Base-by-base conservation (phyloP, 2,797 vertebrate species). In the Carapus acus region DNA sequence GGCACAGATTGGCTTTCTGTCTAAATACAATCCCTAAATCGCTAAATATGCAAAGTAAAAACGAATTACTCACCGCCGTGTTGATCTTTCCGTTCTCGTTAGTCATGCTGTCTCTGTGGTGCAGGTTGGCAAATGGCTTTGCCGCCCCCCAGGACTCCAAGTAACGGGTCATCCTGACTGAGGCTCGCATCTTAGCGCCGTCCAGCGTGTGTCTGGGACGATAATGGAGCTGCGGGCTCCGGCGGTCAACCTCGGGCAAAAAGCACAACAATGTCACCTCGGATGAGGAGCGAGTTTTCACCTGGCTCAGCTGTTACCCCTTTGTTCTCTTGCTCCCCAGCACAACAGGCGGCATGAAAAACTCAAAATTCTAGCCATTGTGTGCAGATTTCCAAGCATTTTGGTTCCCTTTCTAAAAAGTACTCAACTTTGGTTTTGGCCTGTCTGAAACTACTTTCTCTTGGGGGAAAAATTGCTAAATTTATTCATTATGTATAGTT, bases 61-160 rank as follows among this genome's bases (percentile, higher is more conserved):
- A 23, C 54, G 39, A 44, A 54, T 39, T 22, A 81, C 89, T 53
- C 83, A 95, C 93, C 77, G 86, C 90, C 41, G 93, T 96, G 85
- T 89, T 93, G 86, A 96, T 96, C 86, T 93, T 94, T 79, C 92
- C 93, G 0, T 94, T 96, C 83, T 95, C 93, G 1, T 93, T 96
- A 67, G 92, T 94, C 93, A 96, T 94, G 87, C 93, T 96, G 85
- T 96, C 93, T 59, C 90, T 83, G 81, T 93, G 90, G 54, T 93
- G 91, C 56, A 93, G 71, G 71, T 96, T 92, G 49, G 94, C 94
- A 31, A 96, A 96, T 1, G 94, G 94, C 74, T 96, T 96, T 77
- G 91, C 94, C 1, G 94, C 94, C 61, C 94, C 93, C 94, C 94
- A 96, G 3, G 93, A 96, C 68, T 96, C 92, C 82, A 96, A 82